Percentiles rank a stretch among this genome's conserved stretches.
Evolutionary conservation across 2,888 invertebrate genomes (phyloP).

Genomic region (Crossocerus cetratus): DNA sequence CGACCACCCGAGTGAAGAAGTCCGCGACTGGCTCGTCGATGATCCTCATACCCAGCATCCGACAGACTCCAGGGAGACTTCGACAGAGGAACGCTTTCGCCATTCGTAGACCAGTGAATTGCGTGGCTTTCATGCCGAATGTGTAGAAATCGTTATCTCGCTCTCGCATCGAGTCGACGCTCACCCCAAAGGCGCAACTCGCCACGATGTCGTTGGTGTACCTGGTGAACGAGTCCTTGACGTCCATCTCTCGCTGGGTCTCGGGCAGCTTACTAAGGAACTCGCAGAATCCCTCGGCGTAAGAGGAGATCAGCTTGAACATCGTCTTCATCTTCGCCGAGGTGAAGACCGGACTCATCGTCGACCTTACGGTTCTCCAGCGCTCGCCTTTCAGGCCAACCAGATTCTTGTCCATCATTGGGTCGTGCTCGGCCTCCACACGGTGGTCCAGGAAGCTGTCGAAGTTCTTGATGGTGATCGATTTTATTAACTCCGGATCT

Average conservation of each 20-base stretch:
- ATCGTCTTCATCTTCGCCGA: constrained; percentile 80
- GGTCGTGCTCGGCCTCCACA: constrained; percentile 36
- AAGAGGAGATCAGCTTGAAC: constrained; percentile 77
- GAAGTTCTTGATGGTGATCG: constrained; percentile 50
- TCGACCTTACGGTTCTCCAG: constrained; percentile 78
- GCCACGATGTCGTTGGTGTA: constrained; percentile 68
- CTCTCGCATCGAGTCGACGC: constrained; percentile 66
- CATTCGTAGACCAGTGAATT: constrained; percentile 20
- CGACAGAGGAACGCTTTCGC: constrained; percentile 46
- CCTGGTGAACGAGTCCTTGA: constrained; percentile 66
- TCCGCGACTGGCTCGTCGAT: constrained; percentile 12
- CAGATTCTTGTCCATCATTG: constrained; percentile 55
- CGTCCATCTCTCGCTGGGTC: constrained; percentile 51
- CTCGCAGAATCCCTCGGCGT: constrained; percentile 64
- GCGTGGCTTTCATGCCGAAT: constrained; percentile 51
- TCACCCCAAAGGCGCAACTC: constrained; percentile 65
- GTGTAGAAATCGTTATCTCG: constrained; percentile 66
- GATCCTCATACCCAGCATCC: constrained; percentile 43
- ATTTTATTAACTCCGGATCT: constrained; percentile 61
- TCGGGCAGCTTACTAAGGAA: constrained; percentile 50
- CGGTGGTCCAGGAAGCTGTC: constrained; percentile 56
- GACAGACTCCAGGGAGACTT: constrained; percentile 34
- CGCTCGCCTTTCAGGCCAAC: constrained; percentile 71
- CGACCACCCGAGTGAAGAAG: constrained; percentile 54
- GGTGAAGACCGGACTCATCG: constrained; percentile 80